A percentile compares a stretch with the other conserved stretches of the same genome.
Evolutionary conservation across 2,113 vertebrate genomes (phyloP).

Genomic region (Oplegnathus fasciatus): DNA sequence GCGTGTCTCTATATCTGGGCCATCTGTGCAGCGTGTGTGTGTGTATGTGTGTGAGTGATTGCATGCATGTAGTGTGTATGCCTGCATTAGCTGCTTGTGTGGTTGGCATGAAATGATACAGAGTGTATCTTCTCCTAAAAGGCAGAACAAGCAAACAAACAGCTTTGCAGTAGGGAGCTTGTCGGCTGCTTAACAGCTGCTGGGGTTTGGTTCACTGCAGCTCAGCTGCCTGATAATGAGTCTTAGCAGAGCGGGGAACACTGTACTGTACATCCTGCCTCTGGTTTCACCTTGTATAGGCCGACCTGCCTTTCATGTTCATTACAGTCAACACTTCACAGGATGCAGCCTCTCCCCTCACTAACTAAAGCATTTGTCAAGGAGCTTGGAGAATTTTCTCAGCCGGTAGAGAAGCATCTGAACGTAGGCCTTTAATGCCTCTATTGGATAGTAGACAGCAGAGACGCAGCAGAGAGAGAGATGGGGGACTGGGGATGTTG

Average conservation of each 20-base stretch:
- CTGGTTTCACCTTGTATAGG: not conserved
- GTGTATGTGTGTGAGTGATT: not conserved
- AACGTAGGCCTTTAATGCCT: not conserved
- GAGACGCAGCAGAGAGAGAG: not conserved
- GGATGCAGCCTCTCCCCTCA: not conserved
- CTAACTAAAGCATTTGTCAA: not conserved
- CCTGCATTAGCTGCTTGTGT: conserved; percentile 6
- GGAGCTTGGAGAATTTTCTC: not conserved
- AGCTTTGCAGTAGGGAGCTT: conserved; percentile 54
- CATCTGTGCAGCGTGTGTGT: conserved; percentile 51
- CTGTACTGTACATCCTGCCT: conserved; percentile 28
- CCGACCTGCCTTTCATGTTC: conserved; percentile 12
- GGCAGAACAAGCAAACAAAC: conserved; percentile 70
- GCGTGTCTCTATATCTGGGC: conserved; percentile 18
- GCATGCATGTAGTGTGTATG: conserved; percentile 40
- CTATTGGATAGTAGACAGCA: not conserved
- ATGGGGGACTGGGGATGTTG: not conserved
- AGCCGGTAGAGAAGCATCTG: not conserved
- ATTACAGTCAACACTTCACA: not conserved
- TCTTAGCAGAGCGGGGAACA: conserved; percentile 10
- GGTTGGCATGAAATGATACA: conserved; percentile 68
- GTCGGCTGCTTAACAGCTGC: conserved; percentile 68
- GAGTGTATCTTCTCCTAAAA: conserved; percentile 56
- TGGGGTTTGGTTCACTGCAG: conserved; percentile 48
- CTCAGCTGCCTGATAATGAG: conserved; percentile 52